phyloP scores from a whole-genome alignment of 2,888 invertebrate species.

The Drosophila fungiperda region DNA sequence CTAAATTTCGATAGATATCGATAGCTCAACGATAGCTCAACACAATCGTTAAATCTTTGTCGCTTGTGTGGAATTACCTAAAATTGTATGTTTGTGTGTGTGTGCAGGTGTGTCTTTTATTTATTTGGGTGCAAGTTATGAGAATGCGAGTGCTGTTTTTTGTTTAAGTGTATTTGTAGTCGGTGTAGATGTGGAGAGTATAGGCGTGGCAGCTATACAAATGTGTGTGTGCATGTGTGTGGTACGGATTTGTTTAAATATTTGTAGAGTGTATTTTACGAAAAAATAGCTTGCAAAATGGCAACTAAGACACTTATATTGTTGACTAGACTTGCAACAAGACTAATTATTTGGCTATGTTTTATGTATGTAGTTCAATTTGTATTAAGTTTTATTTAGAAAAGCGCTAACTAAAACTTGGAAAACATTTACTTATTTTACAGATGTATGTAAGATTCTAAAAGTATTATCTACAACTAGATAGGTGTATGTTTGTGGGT shows the following conservation, averaged over 20 bases:
- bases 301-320: slow-evolving; percentile 75
- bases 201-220: slow-evolving; percentile 56
- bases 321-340: slow-evolving; percentile 52
- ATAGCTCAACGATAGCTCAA: not conserved
- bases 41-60: slow-evolving; percentile 1
- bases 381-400: slow-evolving; percentile 41
- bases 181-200: slow-evolving; percentile 27
- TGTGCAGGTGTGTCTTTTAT: slow-evolving; percentile 22
- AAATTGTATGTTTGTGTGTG: slow-evolving; percentile 19
- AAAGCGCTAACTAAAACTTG: slow-evolving; percentile 64
- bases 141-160: slow-evolving; percentile 63
- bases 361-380: slow-evolving; percentile 23
- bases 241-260: slow-evolving; percentile 15
- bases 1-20: not conserved
- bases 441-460: slow-evolving; percentile 48
- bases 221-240: slow-evolving; percentile 18
- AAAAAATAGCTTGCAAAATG: slow-evolving; percentile 66
- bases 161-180: slow-evolving; percentile 34
- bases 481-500: slow-evolving; percentile 32
- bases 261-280: slow-evolving; percentile 35
- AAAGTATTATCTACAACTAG: slow-evolving; percentile 63
- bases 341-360: slow-evolving; percentile 52
- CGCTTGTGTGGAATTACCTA: slow-evolving; percentile 9
- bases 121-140: slow-evolving; percentile 61
- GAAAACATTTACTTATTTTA: slow-evolving; percentile 73